A percentile compares a stretch with the other conserved stretches of the same genome.
These are phyloP conservation scores for Arenicola marina DNA, from an alignment of 2,888 invertebrate genomes.

Conservation along the genomic window DNA sequence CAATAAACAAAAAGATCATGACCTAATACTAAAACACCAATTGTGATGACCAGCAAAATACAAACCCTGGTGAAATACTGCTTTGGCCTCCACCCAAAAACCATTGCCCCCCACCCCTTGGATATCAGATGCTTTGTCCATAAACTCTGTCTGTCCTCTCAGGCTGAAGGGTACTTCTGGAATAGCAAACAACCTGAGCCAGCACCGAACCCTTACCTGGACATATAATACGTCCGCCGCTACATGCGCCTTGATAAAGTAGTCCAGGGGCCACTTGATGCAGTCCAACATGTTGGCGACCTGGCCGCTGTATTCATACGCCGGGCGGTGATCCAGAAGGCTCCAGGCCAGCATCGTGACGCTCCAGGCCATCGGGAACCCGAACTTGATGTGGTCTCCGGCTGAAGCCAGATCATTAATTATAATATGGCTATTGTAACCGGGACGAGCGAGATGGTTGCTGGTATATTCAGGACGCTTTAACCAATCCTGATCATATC, in stretches of 20 bases:
- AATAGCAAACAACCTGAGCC: too few species aligned
- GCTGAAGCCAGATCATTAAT: conserved; percentile 7
- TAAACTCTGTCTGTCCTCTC: too few species aligned
- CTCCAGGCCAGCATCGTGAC: conserved; percentile 41
- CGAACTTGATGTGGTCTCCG: conserved; percentile 47
- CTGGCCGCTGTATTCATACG: conserved; percentile 38
- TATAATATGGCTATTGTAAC: not conserved
- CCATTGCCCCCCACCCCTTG: too few species aligned
- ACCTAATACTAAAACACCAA: too few species aligned
- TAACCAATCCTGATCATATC: too few species aligned
- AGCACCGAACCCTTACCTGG: conserved; percentile 29
- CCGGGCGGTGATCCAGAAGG: conserved; percentile 37
- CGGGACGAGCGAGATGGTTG: not conserved
- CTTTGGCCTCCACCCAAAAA: too few species aligned
- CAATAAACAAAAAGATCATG: too few species aligned
- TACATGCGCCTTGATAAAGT: conserved; percentile 65
- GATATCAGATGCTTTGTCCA: too few species aligned
- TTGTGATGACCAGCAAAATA: too few species aligned
- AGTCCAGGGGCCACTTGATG: conserved; percentile 69
- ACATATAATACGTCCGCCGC: conserved; percentile 24
- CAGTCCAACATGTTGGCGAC: conserved; percentile 37
- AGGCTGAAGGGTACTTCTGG: too few species aligned
- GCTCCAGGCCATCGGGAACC: conserved; percentile 44
- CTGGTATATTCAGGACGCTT: too few species aligned
- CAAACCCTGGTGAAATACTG: too few species aligned